Conservation (phyloP, 2,113 vertebrate species). For the Protomyctophum bolini region DNA sequence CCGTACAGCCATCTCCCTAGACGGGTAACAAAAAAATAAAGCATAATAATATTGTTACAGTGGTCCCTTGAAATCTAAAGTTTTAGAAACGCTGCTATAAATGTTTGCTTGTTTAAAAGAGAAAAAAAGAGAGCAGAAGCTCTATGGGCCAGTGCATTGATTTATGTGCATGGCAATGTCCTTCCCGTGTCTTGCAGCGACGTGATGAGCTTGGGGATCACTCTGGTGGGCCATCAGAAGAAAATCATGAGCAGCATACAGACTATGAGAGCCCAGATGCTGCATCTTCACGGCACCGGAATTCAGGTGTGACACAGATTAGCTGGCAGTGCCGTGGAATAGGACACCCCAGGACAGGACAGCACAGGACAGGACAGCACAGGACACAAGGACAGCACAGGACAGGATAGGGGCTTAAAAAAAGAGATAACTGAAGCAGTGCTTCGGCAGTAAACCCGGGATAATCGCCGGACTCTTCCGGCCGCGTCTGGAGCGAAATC, state of each 20-base stretch:
- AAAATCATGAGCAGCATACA: constrained; percentile 99
- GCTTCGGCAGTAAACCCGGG: constrained; percentile 57
- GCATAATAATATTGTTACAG: too few relatives aligned
- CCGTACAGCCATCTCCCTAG: too few relatives aligned
- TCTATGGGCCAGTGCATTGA: constrained; percentile 35
- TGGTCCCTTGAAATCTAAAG: too few relatives aligned
- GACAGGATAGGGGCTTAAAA: constrained; percentile 62
- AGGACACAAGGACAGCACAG: too few relatives aligned
- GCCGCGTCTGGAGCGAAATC: constrained; percentile 61
- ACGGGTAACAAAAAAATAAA: too few relatives aligned
- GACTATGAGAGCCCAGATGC: constrained; percentile 99
- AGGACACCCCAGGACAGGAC: too few relatives aligned
- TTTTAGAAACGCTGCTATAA: constrained; percentile 16
- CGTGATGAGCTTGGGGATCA: constrained; percentile 98
- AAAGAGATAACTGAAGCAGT: constrained; percentile 76
- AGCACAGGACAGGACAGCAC: too few relatives aligned
- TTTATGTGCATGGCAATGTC: constrained; percentile 59
- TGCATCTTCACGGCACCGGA: constrained; percentile 96
- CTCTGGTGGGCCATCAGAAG: constrained; percentile 98
- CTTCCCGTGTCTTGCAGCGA: constrained; percentile 83
- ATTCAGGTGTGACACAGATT: constrained; percentile 91
- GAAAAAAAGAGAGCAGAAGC: neutral
- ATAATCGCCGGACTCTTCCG: constrained; percentile 56
- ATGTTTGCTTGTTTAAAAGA: constrained; percentile 28
- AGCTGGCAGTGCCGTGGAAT: too few relatives aligned